phyloP scores from a whole-genome alignment of 2,113 vertebrate species.

The Geococcyx californianus region DNA sequence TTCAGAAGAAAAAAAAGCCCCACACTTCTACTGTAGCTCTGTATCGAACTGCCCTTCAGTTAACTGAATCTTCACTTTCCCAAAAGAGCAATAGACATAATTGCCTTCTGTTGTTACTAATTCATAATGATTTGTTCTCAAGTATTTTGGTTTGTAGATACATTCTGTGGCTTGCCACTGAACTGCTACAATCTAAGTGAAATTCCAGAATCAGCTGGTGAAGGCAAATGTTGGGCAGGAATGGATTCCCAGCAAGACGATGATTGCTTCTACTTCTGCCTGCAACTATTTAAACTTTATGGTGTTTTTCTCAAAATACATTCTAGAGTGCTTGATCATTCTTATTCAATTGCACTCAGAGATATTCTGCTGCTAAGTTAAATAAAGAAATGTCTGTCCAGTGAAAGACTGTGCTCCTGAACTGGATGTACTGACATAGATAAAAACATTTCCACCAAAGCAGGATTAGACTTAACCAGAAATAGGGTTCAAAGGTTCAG shows the following conservation, averaged over 20 bases:
- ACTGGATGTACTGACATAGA: not conserved
- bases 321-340: not conserved
- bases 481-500: not conserved
- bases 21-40: not conserved
- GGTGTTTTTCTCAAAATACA: not conserved
- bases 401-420: not conserved
- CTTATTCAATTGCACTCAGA: not conserved
- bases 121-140: constrained; percentile 1
- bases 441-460: not conserved
- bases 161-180: not conserved
- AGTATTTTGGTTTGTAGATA: constrained; percentile 3
- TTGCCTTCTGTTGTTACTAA: constrained; percentile 38
- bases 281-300: not conserved
- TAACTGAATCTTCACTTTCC: not conserved
- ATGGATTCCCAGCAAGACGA: not conserved
- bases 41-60: not conserved
- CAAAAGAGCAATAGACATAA: not conserved
- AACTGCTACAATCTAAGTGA: not conserved
- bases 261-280: not conserved
- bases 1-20: not conserved
- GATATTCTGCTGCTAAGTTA: not conserved
- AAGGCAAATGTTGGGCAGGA: not conserved
- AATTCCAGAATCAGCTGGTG: not conserved
- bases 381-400: not conserved
- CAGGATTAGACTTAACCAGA: not conserved